Base-by-base conservation (phyloP, 1,140 invertebrate species). In the Drosophila gunungcola region DNA sequence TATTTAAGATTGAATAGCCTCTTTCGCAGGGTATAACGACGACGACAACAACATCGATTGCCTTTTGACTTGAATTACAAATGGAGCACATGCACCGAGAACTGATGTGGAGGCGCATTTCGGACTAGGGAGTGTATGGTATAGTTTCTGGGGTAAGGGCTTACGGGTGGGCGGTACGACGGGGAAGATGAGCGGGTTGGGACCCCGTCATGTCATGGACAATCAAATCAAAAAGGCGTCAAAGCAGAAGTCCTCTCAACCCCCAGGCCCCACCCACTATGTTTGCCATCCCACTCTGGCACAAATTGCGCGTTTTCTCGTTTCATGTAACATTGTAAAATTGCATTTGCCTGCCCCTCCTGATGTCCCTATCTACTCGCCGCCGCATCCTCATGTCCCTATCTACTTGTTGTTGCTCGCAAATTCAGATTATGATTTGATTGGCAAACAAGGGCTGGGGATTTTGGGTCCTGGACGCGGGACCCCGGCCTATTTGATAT, bases 361-460 rank as follows among this genome's bases (percentile, higher is more conserved):
- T 32, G 48, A 51, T 57, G 42, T 52, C 45, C 63, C 62, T 38
- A 48, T 48, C 43, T 36, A 36, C 42, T 51, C 58, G 12, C 36
- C 1, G 21, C 6, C 29, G n/a, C 9, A 48, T 25, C 36, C 21
- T n/a, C 54, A 29, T 51, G 34, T 53, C 36, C 21, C 52, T 54
- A 54, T 42, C 36, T 41, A 39, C 32, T 56, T 53, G 58, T 73
- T 84, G 65, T 77, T 85, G 72, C 36, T 68, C 38, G 70, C 86
- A 88, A 88, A 88, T 86, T 86, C 83, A 82, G 70, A 88, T 88
- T 88, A 83, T 88, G 83, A 86, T 86, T 86, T 86, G 83, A 86
- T 86, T 86, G 80, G 55, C 58, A 61, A 83, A 73, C 80, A 83
- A 69, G 45, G 69, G 73, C 69, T 73, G 78, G 73, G 84, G 46